phyloP scores from a whole-genome alignment of 2,113 vertebrate genomes.

The Pitta sordida region DNA sequence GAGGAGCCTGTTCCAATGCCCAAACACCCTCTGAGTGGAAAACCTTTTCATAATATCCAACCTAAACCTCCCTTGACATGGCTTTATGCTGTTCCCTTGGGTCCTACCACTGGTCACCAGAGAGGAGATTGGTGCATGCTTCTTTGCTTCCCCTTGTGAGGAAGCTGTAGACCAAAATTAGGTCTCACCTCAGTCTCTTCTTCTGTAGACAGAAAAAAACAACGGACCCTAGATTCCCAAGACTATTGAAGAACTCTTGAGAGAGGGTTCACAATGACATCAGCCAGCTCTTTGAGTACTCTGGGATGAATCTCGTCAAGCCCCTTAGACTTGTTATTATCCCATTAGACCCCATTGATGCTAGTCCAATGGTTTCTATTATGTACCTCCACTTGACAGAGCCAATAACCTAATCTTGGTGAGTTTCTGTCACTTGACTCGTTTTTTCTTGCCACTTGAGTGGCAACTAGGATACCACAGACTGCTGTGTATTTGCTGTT shows the following conservation, averaged over 20 bases:
- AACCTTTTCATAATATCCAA: neutral
- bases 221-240: neutral
- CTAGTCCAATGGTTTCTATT: neutral
- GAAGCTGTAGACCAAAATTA: fast-evolving
- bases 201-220: neutral
- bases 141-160: neutral
- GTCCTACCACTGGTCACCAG: neutral
- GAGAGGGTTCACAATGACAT: neutral
- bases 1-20: neutral
- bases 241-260: neutral
- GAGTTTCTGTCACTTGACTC: neutral
- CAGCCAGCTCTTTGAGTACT: neutral
- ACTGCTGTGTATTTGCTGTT: neutral
- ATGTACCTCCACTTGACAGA: neutral
- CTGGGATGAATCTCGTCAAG: neutral
- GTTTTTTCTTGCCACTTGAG: neutral
- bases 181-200: neutral
- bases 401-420: neutral
- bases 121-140: neutral
- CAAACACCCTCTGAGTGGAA: neutral
- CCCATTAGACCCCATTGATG: neutral
- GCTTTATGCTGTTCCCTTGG: fast-evolving
- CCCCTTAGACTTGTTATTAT: neutral
- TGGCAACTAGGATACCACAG: neutral
- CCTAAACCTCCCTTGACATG: neutral